phyloP scores from a whole-genome alignment of 2,113 vertebrate species.

The Gnathonemus echidnorhynchus region DNA sequence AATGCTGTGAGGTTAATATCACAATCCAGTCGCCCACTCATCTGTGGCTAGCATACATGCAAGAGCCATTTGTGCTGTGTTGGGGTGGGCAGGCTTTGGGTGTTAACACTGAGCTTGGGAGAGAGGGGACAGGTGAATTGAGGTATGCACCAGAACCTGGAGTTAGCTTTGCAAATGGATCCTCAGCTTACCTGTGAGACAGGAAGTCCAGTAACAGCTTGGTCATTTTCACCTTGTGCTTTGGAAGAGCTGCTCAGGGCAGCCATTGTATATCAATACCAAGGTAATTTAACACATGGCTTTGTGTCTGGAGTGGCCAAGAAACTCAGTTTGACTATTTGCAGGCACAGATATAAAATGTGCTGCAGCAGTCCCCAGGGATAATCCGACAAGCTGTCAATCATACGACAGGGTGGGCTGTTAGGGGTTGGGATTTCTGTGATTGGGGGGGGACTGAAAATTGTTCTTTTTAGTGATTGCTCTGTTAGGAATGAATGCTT shows the following conservation, averaged over 20 bases:
- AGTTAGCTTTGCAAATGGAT: neutral
- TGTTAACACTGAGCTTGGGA: neutral
- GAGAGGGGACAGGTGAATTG: neutral
- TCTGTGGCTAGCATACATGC: neutral
- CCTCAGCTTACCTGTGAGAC: neutral
- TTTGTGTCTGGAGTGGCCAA: neutral
- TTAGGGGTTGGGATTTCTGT: neutral
- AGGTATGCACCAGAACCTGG: neutral
- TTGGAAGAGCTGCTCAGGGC: neutral
- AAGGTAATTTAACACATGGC: neutral
- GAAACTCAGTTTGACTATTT: neutral
- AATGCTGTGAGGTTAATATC: neutral
- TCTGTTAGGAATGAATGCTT: neutral
- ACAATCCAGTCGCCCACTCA: neutral
- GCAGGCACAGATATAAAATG: neutral
- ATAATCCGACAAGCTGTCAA: neutral
- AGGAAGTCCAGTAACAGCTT: neutral
- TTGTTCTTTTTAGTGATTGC: neutral
- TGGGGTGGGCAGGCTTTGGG: neutral
- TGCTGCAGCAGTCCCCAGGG: neutral
- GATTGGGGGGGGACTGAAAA: neutral
- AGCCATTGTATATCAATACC: neutral
- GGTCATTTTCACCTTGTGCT: neutral
- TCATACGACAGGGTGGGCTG: neutral
- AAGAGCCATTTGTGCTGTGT: neutral